A percentile compares a stretch with the other conserved stretches of the same genome.
phyloP scores from a whole-genome alignment of 1,140 invertebrate species.

The Cotesia chilonis region DNA sequence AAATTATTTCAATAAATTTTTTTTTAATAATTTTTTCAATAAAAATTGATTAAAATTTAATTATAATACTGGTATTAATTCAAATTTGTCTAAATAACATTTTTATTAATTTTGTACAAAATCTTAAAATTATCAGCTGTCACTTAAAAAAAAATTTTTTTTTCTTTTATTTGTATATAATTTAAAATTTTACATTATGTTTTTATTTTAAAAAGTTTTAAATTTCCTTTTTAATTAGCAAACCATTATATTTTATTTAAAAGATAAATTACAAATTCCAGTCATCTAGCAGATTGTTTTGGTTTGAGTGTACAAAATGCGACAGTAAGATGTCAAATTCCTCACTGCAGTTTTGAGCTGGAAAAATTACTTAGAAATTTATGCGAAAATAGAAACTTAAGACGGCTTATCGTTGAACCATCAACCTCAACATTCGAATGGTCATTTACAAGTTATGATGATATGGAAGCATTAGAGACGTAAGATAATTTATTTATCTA shows the following conservation, averaged over 20 bases:
- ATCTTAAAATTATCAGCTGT: too few relatives aligned
- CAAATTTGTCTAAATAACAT: too few relatives aligned
- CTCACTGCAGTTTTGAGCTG: slow-evolving; percentile 47
- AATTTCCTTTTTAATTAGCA: too few relatives aligned
- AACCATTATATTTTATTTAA: neutral
- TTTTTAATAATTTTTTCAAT: too few relatives aligned
- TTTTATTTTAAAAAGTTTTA: too few relatives aligned
- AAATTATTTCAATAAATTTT: too few relatives aligned
- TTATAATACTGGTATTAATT: too few relatives aligned
- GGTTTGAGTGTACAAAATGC: slow-evolving; percentile 59
- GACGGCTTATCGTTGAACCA: slow-evolving; percentile 58
- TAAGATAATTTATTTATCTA: slow-evolving; percentile 33
- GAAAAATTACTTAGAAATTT: slow-evolving; percentile 55
- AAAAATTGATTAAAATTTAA: too few relatives aligned
- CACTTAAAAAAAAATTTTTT: too few relatives aligned
- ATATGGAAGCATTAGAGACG: slow-evolving; percentile 45
- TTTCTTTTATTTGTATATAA: too few relatives aligned
- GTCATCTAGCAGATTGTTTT: slow-evolving; percentile 55
- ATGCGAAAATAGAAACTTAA: slow-evolving; percentile 55
- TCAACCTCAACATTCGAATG: slow-evolving; percentile 52
- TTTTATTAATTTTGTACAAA: too few relatives aligned
- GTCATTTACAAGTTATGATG: slow-evolving; percentile 41
- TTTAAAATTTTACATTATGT: too few relatives aligned
- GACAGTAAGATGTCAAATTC: slow-evolving; percentile 56
- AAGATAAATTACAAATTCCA: slow-evolving; percentile 36